Conservation (phyloP, 2,113 vertebrate genomes). For the Epinephelus fuscoguttatus region DNA sequence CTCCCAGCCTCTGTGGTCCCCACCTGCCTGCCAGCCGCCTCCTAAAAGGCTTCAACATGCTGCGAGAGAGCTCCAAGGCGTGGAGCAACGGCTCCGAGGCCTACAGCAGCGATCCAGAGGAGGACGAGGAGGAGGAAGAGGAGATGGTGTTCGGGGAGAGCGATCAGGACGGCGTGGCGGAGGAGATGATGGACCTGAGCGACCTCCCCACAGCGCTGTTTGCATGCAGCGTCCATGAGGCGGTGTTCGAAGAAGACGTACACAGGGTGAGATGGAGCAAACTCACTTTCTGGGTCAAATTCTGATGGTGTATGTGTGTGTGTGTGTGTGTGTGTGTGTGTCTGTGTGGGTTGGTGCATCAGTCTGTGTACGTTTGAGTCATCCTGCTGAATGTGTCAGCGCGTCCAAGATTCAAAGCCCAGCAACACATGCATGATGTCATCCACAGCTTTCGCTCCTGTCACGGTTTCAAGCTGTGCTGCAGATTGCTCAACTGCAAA, state of each 20-base stretch:
- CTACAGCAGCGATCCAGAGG: constrained; percentile 92
- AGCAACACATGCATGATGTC: constrained; percentile 51
- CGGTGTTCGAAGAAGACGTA: constrained; percentile 88
- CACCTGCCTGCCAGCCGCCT: constrained; percentile 15
- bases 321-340: constrained; percentile 6
- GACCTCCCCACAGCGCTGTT: constrained; percentile 93
- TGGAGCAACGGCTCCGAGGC: constrained; percentile 91
- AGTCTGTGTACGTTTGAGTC: constrained; percentile 36
- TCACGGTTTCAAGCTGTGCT: constrained; percentile 41
- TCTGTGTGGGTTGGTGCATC: constrained; percentile 15
- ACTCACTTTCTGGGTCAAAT: constrained; percentile 2
- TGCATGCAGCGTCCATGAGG: constrained; percentile 91
- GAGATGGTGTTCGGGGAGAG: constrained; percentile 95
- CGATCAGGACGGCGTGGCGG: constrained; percentile 85
- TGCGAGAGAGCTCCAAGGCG: constrained; percentile 88
- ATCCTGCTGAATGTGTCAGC: constrained; percentile 43
- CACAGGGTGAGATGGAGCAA: constrained; percentile 87
- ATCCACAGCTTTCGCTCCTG: constrained; percentile 46
- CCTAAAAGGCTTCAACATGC: constrained; percentile 79
- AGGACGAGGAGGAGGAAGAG: constrained; percentile 86
- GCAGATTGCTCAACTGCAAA: constrained; percentile 18
- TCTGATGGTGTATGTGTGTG: neutral
- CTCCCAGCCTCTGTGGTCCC: constrained; percentile 32
- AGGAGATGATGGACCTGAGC: constrained; percentile 96
- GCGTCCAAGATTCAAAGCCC: constrained; percentile 16